Percentiles rank a stretch among this genome's conserved stretches.
phyloP scores from a whole-genome alignment of 1,140 invertebrate genomes.

The Apis florea region DNA sequence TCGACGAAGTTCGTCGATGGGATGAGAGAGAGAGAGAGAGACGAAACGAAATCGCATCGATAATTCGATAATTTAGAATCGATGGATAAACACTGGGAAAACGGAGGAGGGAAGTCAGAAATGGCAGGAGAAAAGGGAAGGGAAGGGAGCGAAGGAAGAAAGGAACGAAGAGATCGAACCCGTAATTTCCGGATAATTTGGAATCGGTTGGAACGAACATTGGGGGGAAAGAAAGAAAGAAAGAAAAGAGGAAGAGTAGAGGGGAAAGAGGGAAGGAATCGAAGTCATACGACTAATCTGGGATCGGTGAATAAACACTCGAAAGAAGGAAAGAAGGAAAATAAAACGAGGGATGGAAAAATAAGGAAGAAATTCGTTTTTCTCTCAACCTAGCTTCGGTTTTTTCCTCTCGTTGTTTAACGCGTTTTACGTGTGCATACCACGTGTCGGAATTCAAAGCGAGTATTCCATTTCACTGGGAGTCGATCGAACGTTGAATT shows the following conservation, averaged over 20 bases:
- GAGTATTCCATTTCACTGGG: constrained; percentile 20
- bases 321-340: too few species aligned
- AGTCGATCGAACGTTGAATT: constrained; percentile 44
- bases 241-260: neutral
- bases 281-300: neutral
- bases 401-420: neutral
- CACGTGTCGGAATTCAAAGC: neutral
- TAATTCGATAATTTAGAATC: too few species aligned
- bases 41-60: too few species aligned
- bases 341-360: neutral
- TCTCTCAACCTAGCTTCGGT: neutral
- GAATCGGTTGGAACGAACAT: too few species aligned
- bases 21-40: too few species aligned
- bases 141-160: too few species aligned
- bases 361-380: neutral
- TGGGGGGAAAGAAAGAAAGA: neutral
- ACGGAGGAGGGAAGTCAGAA: too few species aligned
- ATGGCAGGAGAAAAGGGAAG: too few species aligned
- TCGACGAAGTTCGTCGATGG: too few species aligned
- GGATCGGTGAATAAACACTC: neutral
- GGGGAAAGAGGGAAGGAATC: neutral
- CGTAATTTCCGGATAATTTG: too few species aligned
- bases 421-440: neutral
- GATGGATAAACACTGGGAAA: too few species aligned
- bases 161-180: too few species aligned